Conservation (phyloP, 2,888 invertebrate genomes). For the Lamellibrachia columna region DNA sequence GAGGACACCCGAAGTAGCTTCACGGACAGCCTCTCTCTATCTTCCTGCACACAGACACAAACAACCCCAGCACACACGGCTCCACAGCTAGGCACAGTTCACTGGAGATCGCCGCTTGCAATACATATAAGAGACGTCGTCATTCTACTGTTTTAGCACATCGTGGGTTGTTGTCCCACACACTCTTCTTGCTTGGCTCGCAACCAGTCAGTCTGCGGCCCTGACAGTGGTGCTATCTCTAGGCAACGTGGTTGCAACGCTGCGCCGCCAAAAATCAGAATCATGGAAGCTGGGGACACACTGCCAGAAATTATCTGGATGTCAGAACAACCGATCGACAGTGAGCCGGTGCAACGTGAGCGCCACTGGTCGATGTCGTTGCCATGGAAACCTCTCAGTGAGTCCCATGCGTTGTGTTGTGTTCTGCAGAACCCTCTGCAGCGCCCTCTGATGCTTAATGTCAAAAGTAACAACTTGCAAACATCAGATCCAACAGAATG, state of each 20-base stretch:
- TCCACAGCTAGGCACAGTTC: not conserved
- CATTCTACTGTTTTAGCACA: not conserved
- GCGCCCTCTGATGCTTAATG: not conserved
- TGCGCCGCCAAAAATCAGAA: not conserved
- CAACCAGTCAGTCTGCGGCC: not conserved
- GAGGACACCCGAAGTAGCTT: not conserved
- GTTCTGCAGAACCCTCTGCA: not conserved
- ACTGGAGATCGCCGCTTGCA: not conserved
- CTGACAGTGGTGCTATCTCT: not conserved
- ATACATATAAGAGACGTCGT: not conserved
- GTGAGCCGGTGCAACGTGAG: not conserved
- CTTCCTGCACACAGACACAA: not conserved
- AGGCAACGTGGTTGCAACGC: no score
- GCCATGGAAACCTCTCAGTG: not conserved
- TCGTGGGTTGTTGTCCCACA: not conserved
- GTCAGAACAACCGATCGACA: not conserved
- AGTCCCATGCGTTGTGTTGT: not conserved
- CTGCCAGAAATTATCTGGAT: not conserved
- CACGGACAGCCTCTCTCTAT: not conserved
- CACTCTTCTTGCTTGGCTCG: not conserved
- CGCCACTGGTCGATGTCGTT: slow-evolving; percentile 12
- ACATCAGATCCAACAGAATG: no score
- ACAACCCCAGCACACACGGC: not conserved
- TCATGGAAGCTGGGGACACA: not conserved
- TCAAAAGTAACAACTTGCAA: not conserved